These are phyloP conservation scores for Miltochrista miniata DNA, from an alignment of 2,888 invertebrate species.

Conservation along the genomic window DNA sequence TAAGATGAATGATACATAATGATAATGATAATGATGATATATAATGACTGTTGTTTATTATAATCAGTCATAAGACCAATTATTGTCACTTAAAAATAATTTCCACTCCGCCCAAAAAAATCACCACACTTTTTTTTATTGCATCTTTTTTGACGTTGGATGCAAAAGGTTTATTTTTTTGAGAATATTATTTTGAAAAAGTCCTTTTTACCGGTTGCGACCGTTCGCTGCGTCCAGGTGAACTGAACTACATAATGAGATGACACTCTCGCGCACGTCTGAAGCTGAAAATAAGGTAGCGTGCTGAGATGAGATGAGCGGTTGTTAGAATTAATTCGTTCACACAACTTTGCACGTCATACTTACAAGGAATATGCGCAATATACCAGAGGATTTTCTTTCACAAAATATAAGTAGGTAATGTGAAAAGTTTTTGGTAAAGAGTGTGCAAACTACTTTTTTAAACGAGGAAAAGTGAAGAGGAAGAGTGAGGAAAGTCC, in stretches of 20 bases:
- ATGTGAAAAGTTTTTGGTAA: too few species aligned
- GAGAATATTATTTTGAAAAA: conserved; percentile 12
- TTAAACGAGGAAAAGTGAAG: too few species aligned
- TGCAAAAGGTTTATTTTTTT: conserved; percentile 7
- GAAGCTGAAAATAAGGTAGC: conserved; percentile 51
- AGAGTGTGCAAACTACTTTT: too few species aligned
- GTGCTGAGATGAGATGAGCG: conserved; percentile 31
- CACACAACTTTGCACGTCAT: not conserved
- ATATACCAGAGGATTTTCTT: too few species aligned
- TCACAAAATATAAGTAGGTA: too few species aligned
- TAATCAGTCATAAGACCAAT: conserved; percentile 1
- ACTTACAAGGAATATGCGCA: not conserved
- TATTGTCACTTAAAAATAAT: conserved; percentile 26
- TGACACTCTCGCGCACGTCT: conserved; percentile 40
- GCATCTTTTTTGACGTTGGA: conserved; percentile 17
- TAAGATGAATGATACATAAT: conserved; percentile 23
- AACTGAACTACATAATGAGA: conserved; percentile 41
- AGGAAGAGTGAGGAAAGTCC: too few species aligned
- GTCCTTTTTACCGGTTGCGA: conserved; percentile 31
- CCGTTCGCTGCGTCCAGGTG: conserved; percentile 49
- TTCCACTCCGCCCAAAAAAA: conserved; percentile 23
- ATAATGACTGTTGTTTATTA: conserved; percentile 2
- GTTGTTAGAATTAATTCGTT: not conserved
- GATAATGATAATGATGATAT: conserved; percentile 15
- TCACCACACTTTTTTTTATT: conserved; percentile 22